Evolutionary conservation across 2,888 invertebrate species (phyloP).

Genomic region (Cyclophora punctaria): DNA sequence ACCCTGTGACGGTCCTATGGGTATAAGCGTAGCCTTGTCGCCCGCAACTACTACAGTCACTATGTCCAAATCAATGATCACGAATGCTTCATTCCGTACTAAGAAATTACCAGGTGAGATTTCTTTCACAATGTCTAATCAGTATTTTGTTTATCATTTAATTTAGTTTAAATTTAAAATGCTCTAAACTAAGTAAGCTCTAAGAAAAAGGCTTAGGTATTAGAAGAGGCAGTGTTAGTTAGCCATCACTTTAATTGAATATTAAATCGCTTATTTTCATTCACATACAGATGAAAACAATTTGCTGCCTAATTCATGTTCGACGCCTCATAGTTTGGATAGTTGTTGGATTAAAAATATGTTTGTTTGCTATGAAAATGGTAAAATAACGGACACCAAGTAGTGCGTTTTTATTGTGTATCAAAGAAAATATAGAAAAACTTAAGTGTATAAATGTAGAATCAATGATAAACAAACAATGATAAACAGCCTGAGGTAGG

Average conservation of each 20-base stretch:
- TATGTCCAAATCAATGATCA: conserved; percentile 95
- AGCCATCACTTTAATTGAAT: conserved; percentile 6
- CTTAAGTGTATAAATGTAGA: neutral
- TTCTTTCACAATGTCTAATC: neutral
- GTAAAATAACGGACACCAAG: conserved; percentile 9
- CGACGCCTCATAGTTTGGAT: conserved; percentile 33
- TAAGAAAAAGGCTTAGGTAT: too few species aligned
- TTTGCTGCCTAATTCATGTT: conserved; percentile 51
- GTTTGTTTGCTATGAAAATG: conserved; percentile 21
- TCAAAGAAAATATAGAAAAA: conserved; percentile 11
- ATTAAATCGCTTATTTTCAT: conserved; percentile 22
- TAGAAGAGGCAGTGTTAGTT: too few species aligned
- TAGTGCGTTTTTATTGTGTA: conserved; percentile 5
- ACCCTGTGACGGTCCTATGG: conserved; percentile 87
- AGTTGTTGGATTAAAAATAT: conserved; percentile 31
- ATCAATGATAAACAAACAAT: neutral
- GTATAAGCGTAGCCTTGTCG: conserved; percentile 85
- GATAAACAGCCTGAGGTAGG: neutral
- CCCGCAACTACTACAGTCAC: conserved; percentile 84
- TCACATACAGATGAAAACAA: conserved; percentile 44
- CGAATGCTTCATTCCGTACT: conserved; percentile 97
- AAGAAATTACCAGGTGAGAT: conserved; percentile 93
- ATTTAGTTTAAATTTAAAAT: too few species aligned
- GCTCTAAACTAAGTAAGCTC: too few species aligned
- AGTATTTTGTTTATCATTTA: too few species aligned